Evolutionary conservation across 2,113 vertebrate genomes (phyloP).

Genomic region (Junco hyemalis): DNA sequence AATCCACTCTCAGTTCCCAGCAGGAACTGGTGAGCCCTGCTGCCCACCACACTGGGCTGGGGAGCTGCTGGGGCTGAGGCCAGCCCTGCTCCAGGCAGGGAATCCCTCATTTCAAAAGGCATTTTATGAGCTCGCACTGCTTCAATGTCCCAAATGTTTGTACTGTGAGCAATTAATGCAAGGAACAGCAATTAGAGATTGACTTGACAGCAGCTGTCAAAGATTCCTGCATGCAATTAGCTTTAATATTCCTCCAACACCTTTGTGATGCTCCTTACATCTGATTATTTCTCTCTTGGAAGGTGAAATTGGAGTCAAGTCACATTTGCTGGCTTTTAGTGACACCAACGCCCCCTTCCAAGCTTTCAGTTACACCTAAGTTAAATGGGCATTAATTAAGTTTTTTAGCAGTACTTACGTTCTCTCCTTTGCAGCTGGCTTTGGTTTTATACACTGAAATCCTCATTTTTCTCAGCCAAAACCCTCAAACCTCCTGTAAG

Average conservation of each 20-base stretch:
- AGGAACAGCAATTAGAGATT: background rate
- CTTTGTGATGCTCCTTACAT: background rate
- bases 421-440: background rate
- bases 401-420: background rate
- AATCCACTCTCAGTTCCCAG: fast-evolving
- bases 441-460: background rate
- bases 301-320: background rate
- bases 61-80: background rate
- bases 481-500: background rate
- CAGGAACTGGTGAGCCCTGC: fast-evolving
- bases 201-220: background rate
- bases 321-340: background rate
- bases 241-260: background rate
- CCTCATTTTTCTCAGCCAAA: background rate
- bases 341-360: background rate
- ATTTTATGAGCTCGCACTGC: background rate
- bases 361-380: background rate
- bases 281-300: background rate
- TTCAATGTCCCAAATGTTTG: background rate
- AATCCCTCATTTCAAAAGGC: background rate
- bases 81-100: background rate
- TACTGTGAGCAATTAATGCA: background rate
- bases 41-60: fast-evolving
- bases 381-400: background rate
- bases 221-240: background rate